Percentiles rank a stretch among this genome's conserved stretches.
Evolutionary conservation across 2,113 vertebrate species (phyloP).

Genomic region (Oplegnathus fasciatus): DNA sequence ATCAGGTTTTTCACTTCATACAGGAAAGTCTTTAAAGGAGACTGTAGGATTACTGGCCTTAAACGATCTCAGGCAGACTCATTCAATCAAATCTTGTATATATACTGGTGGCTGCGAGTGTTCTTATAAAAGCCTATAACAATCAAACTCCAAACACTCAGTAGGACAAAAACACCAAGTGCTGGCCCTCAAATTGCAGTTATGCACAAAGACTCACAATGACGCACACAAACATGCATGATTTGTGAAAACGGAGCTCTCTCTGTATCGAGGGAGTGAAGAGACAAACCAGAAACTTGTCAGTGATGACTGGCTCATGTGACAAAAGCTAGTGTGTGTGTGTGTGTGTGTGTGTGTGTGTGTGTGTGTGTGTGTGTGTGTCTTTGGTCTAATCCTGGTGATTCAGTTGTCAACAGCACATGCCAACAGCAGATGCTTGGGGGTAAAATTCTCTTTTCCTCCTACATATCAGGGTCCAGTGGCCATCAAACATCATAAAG

Average conservation of each 20-base stretch:
- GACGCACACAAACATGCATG: not conserved
- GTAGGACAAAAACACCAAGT: conserved; percentile 2
- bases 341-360: not conserved
- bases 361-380: conserved; percentile 8
- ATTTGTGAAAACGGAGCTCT: conserved; percentile 20
- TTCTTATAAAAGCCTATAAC: not conserved
- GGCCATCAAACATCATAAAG: conserved; percentile 10
- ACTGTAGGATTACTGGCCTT: not conserved
- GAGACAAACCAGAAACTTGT: conserved; percentile 16
- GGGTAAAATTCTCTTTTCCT: conserved; percentile 40
- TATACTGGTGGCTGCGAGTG: not conserved
- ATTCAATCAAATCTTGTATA: not conserved
- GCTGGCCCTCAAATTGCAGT: conserved; percentile 11
- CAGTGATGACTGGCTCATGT: conserved; percentile 25
- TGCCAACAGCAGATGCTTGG: conserved; percentile 53
- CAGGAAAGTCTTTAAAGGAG: conserved; percentile 4
- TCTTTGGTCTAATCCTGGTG: conserved; percentile 42
- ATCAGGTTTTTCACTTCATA: conserved; percentile 5
- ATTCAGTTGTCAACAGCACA: conserved; percentile 61
- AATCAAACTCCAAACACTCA: conserved; percentile 1
- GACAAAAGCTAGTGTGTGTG: conserved; percentile 4
- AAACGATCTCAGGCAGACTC: not conserved
- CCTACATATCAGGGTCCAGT: conserved; percentile 30
- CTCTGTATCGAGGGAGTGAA: conserved; percentile 1
- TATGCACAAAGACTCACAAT: conserved; percentile 10